Percentiles rank a stretch among this genome's conserved stretches.
Evolutionary conservation across 2,797 vertebrate species (phyloP).

Genomic region (Sarcophilus harrisii): DNA sequence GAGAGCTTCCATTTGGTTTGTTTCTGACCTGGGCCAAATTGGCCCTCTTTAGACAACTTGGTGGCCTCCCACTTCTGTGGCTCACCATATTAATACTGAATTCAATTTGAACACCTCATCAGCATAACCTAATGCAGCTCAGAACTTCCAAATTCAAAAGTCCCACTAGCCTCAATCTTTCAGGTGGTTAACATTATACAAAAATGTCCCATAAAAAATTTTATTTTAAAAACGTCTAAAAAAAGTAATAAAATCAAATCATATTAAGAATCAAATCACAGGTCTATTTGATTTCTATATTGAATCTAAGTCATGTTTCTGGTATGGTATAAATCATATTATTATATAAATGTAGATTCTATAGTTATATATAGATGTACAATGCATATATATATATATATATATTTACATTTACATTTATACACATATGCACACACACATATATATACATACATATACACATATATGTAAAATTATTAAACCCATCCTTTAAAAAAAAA

Average conservation of each 20-base stretch:
- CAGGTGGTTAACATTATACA: neutral
- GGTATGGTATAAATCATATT: neutral
- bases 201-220: neutral
- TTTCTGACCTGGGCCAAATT: neutral
- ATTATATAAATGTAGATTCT: neutral
- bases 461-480: neutral
- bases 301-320: slow-evolving; percentile 31
- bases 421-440: no score
- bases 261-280: neutral
- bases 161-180: neutral
- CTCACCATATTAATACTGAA: neutral
- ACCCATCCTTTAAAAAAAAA: neutral
- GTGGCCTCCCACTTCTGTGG: neutral
- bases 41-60: neutral
- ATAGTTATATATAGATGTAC: neutral
- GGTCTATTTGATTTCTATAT: neutral
- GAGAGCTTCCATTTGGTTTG: neutral
- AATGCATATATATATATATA: neutral
- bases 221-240: neutral
- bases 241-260: neutral
- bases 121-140: neutral
- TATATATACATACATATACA: no score
- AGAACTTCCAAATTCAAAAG: neutral
- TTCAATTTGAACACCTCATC: neutral
- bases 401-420: no score